phyloP scores from a whole-genome alignment of 2,113 vertebrate species.

The Drymodes brunneopygia region DNA sequence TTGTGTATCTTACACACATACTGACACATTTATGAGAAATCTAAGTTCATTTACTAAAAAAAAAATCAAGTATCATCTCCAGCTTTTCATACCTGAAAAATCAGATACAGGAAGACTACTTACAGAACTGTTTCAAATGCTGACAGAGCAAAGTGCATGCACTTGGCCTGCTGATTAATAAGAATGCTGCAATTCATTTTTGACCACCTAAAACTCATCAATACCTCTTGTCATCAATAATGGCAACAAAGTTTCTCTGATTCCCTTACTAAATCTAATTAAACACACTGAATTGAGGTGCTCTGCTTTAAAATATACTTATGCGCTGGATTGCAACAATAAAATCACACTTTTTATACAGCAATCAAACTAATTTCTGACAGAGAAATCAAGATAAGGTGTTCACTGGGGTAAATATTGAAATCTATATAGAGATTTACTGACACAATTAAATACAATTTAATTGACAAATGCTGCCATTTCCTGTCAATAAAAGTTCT shows the following conservation, averaged over 20 bases:
- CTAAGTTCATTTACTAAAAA: not conserved
- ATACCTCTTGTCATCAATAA: not conserved
- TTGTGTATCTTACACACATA: not conserved
- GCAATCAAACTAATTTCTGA: conserved; percentile 1
- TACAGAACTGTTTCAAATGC: not conserved
- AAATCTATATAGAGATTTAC: not conserved
- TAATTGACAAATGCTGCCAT: not conserved
- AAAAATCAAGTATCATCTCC: not conserved
- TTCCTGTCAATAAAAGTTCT: conserved; percentile 6
- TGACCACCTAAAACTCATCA: not conserved
- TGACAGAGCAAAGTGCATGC: not conserved
- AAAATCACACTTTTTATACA: not conserved
- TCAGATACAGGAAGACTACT: not conserved
- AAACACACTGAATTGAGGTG: not conserved
- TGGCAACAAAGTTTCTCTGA: not conserved
- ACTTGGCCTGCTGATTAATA: not conserved
- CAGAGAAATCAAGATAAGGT: not conserved
- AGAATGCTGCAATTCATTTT: not conserved
- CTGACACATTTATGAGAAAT: not conserved
- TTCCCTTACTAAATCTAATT: not conserved
- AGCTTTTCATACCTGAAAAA: not conserved
- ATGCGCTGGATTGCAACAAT: not conserved
- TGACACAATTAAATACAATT: not conserved
- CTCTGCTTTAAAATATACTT: not conserved
- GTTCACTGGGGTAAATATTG: not conserved